Percentiles rank a stretch among this genome's conserved stretches.
phyloP scores from a whole-genome alignment of 2,113 vertebrate species.

The Stercorarius parasiticus region DNA sequence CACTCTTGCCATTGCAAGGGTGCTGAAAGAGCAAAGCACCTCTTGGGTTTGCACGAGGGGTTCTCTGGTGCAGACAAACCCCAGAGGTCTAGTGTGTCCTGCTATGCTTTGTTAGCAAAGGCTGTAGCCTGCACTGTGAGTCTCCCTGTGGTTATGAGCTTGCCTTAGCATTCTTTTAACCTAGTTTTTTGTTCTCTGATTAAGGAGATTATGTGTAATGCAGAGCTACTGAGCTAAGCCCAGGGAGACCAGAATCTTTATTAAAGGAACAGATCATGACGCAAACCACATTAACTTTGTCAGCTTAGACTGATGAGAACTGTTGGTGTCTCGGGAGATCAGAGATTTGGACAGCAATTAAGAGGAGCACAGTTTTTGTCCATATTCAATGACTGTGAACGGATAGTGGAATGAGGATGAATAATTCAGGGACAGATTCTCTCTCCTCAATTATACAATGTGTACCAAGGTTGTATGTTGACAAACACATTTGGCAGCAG shows the following conservation, averaged over 20 bases:
- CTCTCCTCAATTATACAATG: neutral
- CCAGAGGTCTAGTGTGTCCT: neutral
- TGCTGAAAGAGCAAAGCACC: neutral
- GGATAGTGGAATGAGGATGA: neutral
- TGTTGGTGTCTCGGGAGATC: neutral
- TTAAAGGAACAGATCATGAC: neutral
- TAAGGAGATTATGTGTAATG: neutral
- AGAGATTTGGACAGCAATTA: neutral
- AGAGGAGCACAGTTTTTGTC: neutral
- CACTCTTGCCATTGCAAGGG: neutral
- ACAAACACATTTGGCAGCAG: neutral
- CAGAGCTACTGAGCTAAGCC: neutral
- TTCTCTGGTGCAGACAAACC: neutral
- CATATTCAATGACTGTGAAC: neutral
- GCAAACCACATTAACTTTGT: neutral
- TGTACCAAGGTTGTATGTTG: neutral
- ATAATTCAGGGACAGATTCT: neutral
- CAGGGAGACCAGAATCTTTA: neutral
- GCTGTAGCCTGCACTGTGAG: neutral
- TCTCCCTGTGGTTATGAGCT: neutral
- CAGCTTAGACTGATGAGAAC: neutral
- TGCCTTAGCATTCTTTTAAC: neutral
- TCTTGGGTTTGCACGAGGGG: neutral
- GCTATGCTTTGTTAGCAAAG: neutral
- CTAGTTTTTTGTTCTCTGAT: neutral